These are phyloP conservation scores for Calliopsis andreniformis DNA, from an alignment of 1,140 invertebrate species.

Conservation along the genomic window DNA sequence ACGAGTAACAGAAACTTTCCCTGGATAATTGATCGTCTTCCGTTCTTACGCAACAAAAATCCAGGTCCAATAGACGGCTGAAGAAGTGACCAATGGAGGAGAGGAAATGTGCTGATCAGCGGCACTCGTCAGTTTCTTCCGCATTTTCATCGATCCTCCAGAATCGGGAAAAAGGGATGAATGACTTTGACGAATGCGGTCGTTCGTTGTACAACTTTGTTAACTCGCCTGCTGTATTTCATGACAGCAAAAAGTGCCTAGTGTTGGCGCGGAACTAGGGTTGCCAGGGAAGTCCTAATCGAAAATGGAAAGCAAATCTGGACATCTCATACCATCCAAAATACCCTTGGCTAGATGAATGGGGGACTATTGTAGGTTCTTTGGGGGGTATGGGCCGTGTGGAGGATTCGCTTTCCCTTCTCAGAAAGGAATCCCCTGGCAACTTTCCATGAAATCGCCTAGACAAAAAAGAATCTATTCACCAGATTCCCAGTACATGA, in stretches of 20 bases:
- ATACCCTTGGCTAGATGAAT: no score
- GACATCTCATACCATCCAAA: no score
- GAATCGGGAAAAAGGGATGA: not conserved
- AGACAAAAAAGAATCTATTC: no score
- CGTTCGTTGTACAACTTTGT: slow-evolving; percentile 4
- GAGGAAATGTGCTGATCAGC: not conserved
- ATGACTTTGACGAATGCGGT: slow-evolving; percentile 13
- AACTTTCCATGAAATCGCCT: no score
- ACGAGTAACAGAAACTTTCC: slow-evolving; percentile 45
- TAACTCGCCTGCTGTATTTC: not conserved
- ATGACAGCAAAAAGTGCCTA: not conserved
- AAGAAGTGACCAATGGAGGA: not conserved
- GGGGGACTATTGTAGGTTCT: no score
- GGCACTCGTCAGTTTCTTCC: not conserved
- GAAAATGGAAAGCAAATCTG: no score
- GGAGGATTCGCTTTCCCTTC: no score
- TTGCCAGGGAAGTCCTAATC: no score
- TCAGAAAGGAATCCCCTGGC: no score
- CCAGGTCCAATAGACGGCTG: not conserved
- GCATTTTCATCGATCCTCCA: not conserved
- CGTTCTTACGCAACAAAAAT: slow-evolving; percentile 36
- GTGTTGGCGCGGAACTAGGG: not conserved
- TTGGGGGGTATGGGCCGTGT: no score
- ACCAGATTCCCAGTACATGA: no score
- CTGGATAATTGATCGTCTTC: slow-evolving; percentile 61